phyloP scores from a whole-genome alignment of 2,888 invertebrate genomes.

The Harpagoxenus sublaevis region DNA sequence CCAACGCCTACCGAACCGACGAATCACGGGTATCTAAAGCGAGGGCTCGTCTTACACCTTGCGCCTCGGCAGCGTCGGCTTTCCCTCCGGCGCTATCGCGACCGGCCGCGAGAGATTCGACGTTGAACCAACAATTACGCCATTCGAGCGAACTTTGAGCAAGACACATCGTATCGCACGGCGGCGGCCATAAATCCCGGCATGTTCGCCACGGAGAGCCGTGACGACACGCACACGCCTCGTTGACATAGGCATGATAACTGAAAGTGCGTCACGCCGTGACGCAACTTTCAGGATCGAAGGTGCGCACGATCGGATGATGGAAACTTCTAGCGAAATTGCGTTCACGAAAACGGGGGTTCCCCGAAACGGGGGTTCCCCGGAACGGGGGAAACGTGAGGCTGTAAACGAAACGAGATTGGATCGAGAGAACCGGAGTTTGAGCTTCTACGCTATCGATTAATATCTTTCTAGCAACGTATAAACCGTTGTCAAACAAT shows the following conservation, averaged over 20 bases:
- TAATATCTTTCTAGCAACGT: background rate
- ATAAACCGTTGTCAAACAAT: background rate
- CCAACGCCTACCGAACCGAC: conserved; percentile 70
- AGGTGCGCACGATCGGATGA: background rate
- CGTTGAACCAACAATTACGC: conserved; percentile 1
- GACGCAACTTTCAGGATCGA: background rate
- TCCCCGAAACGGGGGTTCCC: too few species aligned
- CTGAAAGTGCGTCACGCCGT: background rate
- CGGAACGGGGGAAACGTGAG: background rate
- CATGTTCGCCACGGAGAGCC: background rate
- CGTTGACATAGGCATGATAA: background rate
- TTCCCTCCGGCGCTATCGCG: conserved; percentile 55
- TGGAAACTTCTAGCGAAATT: background rate
- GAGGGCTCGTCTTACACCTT: conserved; percentile 66
- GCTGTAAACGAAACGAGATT: background rate
- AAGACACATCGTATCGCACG: background rate
- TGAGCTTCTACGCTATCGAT: background rate
- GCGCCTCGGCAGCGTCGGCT: conserved; percentile 25
- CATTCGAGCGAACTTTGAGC: background rate
- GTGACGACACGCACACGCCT: background rate
- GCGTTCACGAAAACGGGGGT: background rate
- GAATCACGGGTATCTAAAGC: conserved; percentile 52
- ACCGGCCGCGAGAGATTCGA: background rate
- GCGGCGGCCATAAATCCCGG: background rate
- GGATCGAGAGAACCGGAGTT: background rate